Percentiles rank a stretch among this genome's conserved stretches.
phyloP scores from a whole-genome alignment of 1,140 invertebrate species.

The Diorhabda carinulata region DNA sequence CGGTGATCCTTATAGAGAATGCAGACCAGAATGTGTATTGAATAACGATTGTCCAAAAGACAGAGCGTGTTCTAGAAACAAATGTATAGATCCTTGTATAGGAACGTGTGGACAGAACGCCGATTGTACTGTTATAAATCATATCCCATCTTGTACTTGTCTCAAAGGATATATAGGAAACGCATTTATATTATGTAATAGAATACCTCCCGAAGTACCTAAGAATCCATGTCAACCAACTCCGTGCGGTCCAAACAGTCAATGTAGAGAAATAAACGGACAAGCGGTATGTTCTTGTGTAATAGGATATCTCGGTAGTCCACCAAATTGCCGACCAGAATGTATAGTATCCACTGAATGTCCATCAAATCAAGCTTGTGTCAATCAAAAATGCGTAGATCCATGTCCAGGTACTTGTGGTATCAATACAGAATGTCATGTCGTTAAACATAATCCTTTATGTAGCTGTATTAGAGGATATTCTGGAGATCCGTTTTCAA shows the following conservation, averaged over 20 bases:
- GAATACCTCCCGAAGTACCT: constrained; percentile 40
- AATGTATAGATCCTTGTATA: constrained; percentile 61
- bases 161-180: constrained; percentile 67
- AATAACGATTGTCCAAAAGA: constrained; percentile 62
- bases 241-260: constrained; percentile 62
- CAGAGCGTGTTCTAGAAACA: constrained; percentile 59
- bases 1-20: constrained; percentile 69
- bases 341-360: constrained; percentile 81
- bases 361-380: constrained; percentile 66
- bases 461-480: constrained; percentile 52
- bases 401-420: constrained; percentile 75
- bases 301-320: constrained; percentile 61
- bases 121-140: constrained; percentile 65
- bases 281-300: constrained; percentile 59
- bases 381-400: constrained; percentile 70
- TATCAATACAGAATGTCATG: constrained; percentile 66
- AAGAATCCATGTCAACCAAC: constrained; percentile 57
- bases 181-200: constrained; percentile 67
- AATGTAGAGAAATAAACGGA: constrained; percentile 53
- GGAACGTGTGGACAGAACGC: constrained; percentile 62
- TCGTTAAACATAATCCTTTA: constrained; percentile 62
- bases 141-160: constrained; percentile 67
- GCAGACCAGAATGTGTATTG: constrained; percentile 69
- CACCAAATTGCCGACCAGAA: constrained; percentile 71
- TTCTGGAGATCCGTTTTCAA: constrained; percentile 56